Conservation (phyloP, 2,888 invertebrate genomes). For the Ypsolopha scabrella region DNA sequence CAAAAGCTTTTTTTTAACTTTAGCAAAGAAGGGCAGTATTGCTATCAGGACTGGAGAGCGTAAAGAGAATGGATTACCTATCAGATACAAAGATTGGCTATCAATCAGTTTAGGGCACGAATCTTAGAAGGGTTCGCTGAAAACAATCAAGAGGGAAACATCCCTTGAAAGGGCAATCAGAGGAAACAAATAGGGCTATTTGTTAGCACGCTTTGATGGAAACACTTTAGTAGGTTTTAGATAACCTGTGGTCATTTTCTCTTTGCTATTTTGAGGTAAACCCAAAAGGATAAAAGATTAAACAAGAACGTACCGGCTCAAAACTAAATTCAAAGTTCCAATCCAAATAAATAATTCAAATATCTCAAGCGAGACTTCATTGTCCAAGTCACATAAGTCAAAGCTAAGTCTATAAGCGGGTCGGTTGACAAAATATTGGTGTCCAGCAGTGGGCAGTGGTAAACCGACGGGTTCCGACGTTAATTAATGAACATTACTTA, state of each 20-base stretch:
- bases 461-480: constrained; percentile 38
- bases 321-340: neutral
- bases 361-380: too few species aligned
- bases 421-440: constrained; percentile 50
- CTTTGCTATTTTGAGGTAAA: neutral
- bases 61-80: neutral
- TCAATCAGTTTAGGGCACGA: constrained; percentile 24
- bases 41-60: too few species aligned
- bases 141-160: constrained; percentile 60
- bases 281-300: neutral
- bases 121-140: constrained; percentile 41
- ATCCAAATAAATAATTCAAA: too few species aligned
- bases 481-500: constrained; percentile 59
- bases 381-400: neutral
- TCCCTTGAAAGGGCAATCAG: constrained; percentile 54
- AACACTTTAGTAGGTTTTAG: neutral
- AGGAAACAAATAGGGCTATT: constrained; percentile 44
- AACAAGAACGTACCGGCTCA: neutral
- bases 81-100: constrained; percentile 33
- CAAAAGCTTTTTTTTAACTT: too few species aligned
- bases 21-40: too few species aligned
- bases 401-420: constrained; percentile 18
- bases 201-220: constrained; percentile 2
- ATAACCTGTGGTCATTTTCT: too few species aligned
- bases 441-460: constrained; percentile 33